These are phyloP conservation scores for Nasua narica DNA, from an alignment of 2,797 vertebrate species.

Conservation along the genomic window DNA sequence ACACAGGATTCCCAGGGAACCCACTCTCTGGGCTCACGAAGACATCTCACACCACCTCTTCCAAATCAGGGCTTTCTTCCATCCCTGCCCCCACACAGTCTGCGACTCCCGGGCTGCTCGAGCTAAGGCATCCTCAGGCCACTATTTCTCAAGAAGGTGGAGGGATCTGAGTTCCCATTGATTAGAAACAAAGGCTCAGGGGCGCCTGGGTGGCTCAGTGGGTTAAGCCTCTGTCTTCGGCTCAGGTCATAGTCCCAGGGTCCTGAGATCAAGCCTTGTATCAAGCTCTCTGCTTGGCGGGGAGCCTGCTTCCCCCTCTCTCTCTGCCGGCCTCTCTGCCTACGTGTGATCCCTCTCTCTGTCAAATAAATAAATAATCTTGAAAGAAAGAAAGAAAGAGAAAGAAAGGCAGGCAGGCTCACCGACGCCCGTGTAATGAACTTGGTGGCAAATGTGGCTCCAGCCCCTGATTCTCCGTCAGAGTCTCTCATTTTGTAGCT, in stretches of 20 bases:
- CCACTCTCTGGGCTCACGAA: not conserved
- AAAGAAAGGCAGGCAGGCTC: not conserved
- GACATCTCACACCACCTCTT: not conserved
- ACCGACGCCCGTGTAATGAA: not conserved
- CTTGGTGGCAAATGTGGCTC: not conserved
- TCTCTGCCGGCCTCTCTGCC: too few relatives aligned
- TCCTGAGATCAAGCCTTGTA: too few relatives aligned
- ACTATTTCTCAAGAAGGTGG: not conserved
- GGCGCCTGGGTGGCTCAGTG: too few relatives aligned
- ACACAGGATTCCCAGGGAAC: not conserved
- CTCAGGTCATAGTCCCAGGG: too few relatives aligned
- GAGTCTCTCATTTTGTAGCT: not conserved
- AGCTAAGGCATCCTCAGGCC: not conserved
- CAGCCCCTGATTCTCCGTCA: not conserved
- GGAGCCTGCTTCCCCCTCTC: too few relatives aligned
- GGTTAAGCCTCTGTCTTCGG: too few relatives aligned
- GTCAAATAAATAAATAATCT: too few relatives aligned
- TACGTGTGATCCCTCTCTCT: too few relatives aligned
- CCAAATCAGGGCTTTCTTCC: not conserved
- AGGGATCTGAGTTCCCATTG: not conserved
- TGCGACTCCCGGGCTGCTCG: not conserved
- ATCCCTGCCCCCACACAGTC: not conserved
- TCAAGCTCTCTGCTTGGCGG: too few relatives aligned
- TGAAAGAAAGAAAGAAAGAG: too few relatives aligned
- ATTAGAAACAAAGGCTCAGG: not conserved